Evolutionary conservation across 2,888 invertebrate genomes (phyloP).

Genomic region (Alentia gelatinosa): DNA sequence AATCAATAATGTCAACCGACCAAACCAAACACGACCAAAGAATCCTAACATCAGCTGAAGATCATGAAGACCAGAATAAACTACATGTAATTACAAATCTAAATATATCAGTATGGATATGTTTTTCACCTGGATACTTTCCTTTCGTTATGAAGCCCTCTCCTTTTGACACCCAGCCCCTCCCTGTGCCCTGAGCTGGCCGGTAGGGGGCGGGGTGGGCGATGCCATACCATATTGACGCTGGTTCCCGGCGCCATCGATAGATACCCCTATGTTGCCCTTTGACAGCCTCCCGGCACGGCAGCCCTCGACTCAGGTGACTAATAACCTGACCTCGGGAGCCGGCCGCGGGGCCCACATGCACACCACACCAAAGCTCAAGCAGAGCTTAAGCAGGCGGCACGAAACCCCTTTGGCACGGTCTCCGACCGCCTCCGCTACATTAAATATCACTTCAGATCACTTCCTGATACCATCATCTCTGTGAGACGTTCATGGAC

Average conservation of each 20-base stretch:
- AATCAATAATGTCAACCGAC: no score
- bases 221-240: neutral
- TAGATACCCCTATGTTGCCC: neutral
- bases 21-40: no score
- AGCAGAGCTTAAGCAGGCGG: neutral
- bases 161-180: no score
- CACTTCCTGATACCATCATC: no score
- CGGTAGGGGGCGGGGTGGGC: neutral
- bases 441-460: constrained; percentile 1
- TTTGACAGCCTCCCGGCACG: neutral
- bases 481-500: no score
- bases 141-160: no score
- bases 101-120: no score
- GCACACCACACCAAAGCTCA: neutral
- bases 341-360: neutral
- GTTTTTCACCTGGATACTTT: no score
- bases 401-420: neutral
- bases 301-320: neutral
- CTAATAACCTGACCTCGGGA: neutral
- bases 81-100: no score
- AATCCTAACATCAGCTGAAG: no score
- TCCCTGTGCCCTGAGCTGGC: no score
- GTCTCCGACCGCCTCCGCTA: neutral
- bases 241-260: neutral
- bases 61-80: no score